Conservation (phyloP, 2,888 invertebrate genomes). For the Petrolisthes manimaculis region DNA sequence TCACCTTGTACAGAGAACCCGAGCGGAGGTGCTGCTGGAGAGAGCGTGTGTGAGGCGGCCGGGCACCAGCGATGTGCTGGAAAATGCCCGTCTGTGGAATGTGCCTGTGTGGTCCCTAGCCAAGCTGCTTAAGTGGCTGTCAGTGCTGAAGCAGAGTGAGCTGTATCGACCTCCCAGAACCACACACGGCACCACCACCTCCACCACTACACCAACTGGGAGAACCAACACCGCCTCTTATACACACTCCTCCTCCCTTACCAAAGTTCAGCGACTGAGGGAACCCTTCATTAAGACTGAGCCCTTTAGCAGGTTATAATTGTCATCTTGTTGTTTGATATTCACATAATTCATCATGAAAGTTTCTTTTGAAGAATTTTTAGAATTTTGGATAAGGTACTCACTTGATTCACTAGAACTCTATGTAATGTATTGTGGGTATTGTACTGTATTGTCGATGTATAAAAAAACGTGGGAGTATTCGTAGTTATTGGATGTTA, state of each 20-base stretch:
- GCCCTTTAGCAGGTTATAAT: constrained; percentile 55
- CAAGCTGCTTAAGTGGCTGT: constrained; percentile 57
- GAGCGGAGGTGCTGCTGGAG: constrained; percentile 59
- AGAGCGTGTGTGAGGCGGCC: constrained; percentile 56
- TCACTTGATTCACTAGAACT: too few relatives aligned
- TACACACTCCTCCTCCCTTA: constrained; percentile 27
- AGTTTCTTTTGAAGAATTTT: too few relatives aligned
- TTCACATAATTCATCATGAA: too few relatives aligned
- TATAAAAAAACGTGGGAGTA: too few relatives aligned
- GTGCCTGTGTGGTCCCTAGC: constrained; percentile 61
- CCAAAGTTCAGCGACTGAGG: constrained; percentile 51
- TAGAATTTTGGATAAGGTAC: too few relatives aligned
- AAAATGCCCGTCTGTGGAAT: constrained; percentile 61
- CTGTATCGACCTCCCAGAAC: constrained; percentile 46
- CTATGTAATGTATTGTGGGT: too few relatives aligned
- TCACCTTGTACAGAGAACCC: constrained; percentile 38
- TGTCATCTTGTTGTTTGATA: not conserved
- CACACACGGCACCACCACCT: constrained; percentile 18
- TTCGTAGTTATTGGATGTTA: too few relatives aligned
- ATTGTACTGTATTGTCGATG: too few relatives aligned
- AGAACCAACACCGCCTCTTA: not conserved
- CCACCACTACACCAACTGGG: not conserved
- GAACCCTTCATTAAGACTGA: constrained; percentile 58
- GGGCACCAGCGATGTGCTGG: constrained; percentile 61
- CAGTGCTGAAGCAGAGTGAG: constrained; percentile 47